Percentiles rank a stretch among this genome's conserved stretches.
These are phyloP conservation scores for Anguilla japonica DNA, from an alignment of 2,113 vertebrate genomes.

Conservation along the genomic window DNA sequence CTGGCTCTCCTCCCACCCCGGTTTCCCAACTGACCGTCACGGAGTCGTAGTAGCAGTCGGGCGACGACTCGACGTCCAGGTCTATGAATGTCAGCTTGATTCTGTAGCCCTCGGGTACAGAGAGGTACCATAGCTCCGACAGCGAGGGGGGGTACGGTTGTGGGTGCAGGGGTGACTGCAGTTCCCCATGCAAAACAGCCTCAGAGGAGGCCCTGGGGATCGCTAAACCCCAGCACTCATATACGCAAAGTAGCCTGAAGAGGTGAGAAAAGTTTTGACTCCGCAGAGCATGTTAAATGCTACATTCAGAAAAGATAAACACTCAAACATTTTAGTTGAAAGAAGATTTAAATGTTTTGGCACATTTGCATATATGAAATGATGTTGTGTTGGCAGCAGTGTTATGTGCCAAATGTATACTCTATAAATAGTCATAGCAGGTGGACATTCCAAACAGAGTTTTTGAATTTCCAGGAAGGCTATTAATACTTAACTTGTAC, in stretches of 20 bases:
- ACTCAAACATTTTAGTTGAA: too few species aligned
- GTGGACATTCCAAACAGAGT: too few species aligned
- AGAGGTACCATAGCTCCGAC: conserved; percentile 72
- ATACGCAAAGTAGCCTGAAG: conserved; percentile 60
- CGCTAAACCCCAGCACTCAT: conserved; percentile 31
- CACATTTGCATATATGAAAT: too few species aligned
- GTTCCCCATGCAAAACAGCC: conserved; percentile 64
- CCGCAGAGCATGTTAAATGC: too few species aligned
- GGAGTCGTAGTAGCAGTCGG: conserved; percentile 81
- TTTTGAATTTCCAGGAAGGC: too few species aligned
- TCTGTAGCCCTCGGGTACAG: conserved; percentile 75
- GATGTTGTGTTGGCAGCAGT: too few species aligned
- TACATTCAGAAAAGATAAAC: too few species aligned
- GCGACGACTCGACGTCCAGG: conserved; percentile 85
- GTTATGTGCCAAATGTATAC: too few species aligned
- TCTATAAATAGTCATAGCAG: too few species aligned
- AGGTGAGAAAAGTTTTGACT: background rate
- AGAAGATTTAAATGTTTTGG: too few species aligned
- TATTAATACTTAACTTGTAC: too few species aligned
- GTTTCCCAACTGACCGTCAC: conserved; percentile 74
- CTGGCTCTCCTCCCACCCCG: background rate
- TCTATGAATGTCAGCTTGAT: conserved; percentile 81
- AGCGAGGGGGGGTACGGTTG: conserved; percentile 77
- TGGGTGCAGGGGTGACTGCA: conserved; percentile 81
- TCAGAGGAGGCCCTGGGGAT: conserved; percentile 7